phyloP scores from a whole-genome alignment of 2,113 vertebrate species.

The Telmatochromis brachygnathus region DNA sequence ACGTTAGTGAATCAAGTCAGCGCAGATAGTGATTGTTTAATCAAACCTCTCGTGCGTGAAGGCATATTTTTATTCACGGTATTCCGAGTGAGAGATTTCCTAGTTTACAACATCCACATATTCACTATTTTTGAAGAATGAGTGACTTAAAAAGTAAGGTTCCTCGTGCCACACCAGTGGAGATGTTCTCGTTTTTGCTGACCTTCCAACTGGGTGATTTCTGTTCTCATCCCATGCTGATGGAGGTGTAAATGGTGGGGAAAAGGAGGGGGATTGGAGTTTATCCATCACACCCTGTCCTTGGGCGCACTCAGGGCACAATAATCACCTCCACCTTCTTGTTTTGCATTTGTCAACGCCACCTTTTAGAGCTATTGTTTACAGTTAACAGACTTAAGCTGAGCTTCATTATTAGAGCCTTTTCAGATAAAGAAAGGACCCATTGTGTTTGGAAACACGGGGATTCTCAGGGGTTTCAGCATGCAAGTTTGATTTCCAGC shows the following conservation, averaged over 20 bases:
- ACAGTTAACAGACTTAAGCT: constrained; percentile 26
- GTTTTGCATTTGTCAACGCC: constrained; percentile 34
- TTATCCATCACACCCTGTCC: constrained; percentile 25
- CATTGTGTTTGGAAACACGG: constrained; percentile 35
- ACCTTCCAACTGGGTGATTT: constrained; percentile 5
- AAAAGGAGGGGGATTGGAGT: neutral
- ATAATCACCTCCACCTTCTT: neutral
- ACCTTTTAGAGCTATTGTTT: constrained; percentile 38
- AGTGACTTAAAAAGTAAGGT: neutral
- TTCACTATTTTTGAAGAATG: neutral
- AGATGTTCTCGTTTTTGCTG: neutral
- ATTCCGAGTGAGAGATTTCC: neutral
- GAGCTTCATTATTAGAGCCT: constrained; percentile 32
- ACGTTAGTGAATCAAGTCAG: neutral
- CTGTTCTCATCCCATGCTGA: neutral
- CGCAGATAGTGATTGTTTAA: neutral
- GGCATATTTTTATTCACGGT: neutral
- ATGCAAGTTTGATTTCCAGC: constrained; percentile 15
- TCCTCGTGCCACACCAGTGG: neutral
- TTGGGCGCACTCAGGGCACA: constrained; percentile 17
- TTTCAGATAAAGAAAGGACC: constrained; percentile 33
- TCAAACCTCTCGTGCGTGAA: neutral
- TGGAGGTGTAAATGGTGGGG: neutral
- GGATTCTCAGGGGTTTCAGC: constrained; percentile 5
- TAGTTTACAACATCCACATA: neutral